Base-by-base conservation (phyloP, 2,797 vertebrate genomes). In the Argyrosomus regius region DNA sequence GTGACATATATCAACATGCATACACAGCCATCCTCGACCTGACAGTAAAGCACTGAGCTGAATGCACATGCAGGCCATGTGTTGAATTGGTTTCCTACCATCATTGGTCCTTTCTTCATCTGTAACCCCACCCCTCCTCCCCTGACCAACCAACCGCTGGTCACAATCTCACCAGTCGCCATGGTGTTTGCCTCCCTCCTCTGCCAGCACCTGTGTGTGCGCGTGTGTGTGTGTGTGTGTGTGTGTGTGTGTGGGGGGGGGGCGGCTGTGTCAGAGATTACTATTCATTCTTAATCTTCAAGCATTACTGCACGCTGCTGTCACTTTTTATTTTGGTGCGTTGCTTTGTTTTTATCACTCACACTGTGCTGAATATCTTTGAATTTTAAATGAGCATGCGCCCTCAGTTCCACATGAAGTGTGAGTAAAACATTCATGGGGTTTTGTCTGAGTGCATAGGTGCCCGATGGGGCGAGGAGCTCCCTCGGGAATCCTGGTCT, bases 401-500 rank as follows among this genome's bases (percentile, higher is more conserved):
- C 48, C 31, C 41, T 71, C 22, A 39, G 14, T 24, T 77, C 64
- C 62, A 82, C 60, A 6, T 39, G 2, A 72, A 45, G 58, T 58
- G 75, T 57, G 39, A 69, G 58, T 70, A 75, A 87, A 90, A 85
- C 80, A 79, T 75, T 13, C 73, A 70, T 11, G 18, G 67, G 73
- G 41, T 46, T 88, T 75, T 78, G 79, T 82, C 65, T 75, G 62
- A 81, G 75, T 67, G 68, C 78, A 72, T 3, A n/a, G 87, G 79
- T 81, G 80, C 80, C 87, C 59, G 52, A 76, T 74, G 88, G 88
- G 89, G 70, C 24, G 41, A 87, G 91, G 80, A 80, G 76, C 74
- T 83, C 85, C 89, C 74, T 39, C 13, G 80, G 91, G 87, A 92
- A 72, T 87, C 85, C 91, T 82, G 35, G 1, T 84, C 90, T 92